Percentiles rank a stretch among this genome's conserved stretches.
Evolutionary conservation across 2,113 vertebrate species (phyloP).

Genomic region (Alethe castanea): DNA sequence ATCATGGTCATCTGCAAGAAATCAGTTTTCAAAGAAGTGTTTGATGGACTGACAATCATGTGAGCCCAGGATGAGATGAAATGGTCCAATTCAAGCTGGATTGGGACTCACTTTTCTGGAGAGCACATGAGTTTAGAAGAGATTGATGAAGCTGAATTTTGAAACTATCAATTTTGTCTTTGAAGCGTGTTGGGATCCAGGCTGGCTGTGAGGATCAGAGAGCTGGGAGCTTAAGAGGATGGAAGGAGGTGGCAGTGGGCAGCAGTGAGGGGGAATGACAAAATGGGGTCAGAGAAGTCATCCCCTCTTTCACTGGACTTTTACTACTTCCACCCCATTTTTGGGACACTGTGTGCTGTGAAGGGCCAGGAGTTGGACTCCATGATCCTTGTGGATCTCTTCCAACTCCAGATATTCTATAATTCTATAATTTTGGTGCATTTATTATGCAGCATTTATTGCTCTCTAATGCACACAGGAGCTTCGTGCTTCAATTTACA

Average conservation of each 20-base stretch:
- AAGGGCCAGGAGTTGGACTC: not conserved
- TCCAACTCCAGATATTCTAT: not conserved
- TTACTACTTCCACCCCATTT: not conserved
- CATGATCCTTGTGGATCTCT: not conserved
- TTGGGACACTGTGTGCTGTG: not conserved
- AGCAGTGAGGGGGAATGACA: not conserved
- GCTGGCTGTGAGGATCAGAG: not conserved
- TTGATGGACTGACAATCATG: conserved; percentile 50
- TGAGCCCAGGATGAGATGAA: not conserved
- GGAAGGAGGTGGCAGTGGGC: not conserved
- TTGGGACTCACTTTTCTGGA: not conserved
- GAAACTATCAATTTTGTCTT: not conserved
- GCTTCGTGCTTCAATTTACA: not conserved
- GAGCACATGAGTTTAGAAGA: conserved; percentile 10
- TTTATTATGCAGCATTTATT: not conserved
- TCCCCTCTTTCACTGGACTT: not conserved
- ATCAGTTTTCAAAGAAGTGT: conserved; percentile 47
- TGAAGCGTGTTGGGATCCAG: not conserved
- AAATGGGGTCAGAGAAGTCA: not conserved
- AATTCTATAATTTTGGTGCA: not conserved
- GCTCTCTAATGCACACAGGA: not conserved
- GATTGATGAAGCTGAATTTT: not conserved
- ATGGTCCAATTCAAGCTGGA: not conserved
- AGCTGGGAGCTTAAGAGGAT: not conserved
- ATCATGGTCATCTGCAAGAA: conserved; percentile 49